Conservation (phyloP, 2,797 vertebrate species). For the Melanotaenia pygmaea region DNA sequence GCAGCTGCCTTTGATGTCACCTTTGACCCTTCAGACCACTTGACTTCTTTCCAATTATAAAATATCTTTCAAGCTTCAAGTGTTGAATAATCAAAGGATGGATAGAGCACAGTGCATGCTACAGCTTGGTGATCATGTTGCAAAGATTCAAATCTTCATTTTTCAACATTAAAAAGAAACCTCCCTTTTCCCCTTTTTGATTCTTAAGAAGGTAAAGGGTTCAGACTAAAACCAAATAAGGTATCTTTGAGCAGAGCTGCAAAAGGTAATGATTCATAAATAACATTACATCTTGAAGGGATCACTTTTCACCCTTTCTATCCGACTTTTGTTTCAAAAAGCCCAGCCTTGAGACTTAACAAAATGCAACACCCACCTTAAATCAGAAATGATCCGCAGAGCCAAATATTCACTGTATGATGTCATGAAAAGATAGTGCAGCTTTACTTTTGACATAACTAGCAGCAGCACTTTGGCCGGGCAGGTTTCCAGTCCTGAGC, state of each 20-base stretch:
- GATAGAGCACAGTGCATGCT: too few species aligned
- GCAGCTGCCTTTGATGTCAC: too few species aligned
- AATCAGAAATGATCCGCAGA: slow-evolving; percentile 15
- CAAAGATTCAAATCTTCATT: too few species aligned
- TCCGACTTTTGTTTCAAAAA: background rate
- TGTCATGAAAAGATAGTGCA: slow-evolving; percentile 52
- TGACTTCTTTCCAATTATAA: too few species aligned
- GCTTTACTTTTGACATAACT: slow-evolving; percentile 49
- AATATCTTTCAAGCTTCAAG: too few species aligned
- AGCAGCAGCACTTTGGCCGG: slow-evolving; percentile 40
- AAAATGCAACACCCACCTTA: slow-evolving; percentile 13
- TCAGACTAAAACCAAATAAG: slow-evolving; percentile 63
- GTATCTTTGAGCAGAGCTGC: slow-evolving; percentile 23
- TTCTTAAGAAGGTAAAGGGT: slow-evolving; percentile 15
- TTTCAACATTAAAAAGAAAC: too few species aligned
- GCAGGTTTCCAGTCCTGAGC: slow-evolving; percentile 57
- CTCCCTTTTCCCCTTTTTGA: background rate
- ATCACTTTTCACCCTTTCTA: slow-evolving; percentile 34
- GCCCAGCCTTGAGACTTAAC: background rate
- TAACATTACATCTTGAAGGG: slow-evolving; percentile 17
- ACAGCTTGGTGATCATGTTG: too few species aligned
- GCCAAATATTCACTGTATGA: slow-evolving; percentile 52
- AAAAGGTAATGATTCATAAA: slow-evolving; percentile 5
- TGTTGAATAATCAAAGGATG: too few species aligned
- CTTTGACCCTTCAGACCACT: background rate